phyloP scores from a whole-genome alignment of 1,140 invertebrate genomes.

The Drosophila nigromelanica region DNA sequence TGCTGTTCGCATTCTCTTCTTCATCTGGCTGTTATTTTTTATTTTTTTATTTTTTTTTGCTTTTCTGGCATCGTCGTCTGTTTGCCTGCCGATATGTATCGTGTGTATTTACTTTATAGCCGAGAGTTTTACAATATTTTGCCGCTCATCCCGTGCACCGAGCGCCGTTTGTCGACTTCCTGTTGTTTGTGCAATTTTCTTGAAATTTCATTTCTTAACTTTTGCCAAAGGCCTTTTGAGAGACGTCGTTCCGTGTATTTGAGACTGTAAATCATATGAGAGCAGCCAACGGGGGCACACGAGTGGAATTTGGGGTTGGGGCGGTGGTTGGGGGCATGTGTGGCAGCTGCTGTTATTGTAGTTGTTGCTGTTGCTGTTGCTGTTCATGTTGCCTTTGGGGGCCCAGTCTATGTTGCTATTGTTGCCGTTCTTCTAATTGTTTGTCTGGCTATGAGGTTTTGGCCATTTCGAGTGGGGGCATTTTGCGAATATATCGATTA shows the following conservation, averaged over 20 bases:
- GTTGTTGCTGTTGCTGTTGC: slow-evolving; percentile 31
- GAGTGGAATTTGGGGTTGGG: neutral
- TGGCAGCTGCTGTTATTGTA: slow-evolving; percentile 40
- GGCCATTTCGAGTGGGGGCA: slow-evolving; percentile 2
- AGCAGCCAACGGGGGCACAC: too few species aligned
- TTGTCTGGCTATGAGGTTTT: slow-evolving; percentile 55
- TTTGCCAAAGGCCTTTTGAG: slow-evolving; percentile 64
- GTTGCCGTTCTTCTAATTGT: slow-evolving; percentile 69
- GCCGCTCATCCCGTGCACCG: slow-evolving; percentile 28
- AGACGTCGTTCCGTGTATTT: slow-evolving; percentile 26
- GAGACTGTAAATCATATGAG: slow-evolving; percentile 76
- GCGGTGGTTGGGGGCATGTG: slow-evolving; percentile 40
- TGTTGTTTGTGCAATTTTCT: slow-evolving; percentile 80
- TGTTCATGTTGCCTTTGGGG: slow-evolving; percentile 45
- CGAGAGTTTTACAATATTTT: slow-evolving; percentile 79
- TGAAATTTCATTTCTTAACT: slow-evolving; percentile 82
- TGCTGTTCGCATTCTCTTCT: slow-evolving; percentile 50
- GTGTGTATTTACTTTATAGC: slow-evolving; percentile 75
- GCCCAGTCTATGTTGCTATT: neutral
- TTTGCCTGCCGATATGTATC: slow-evolving; percentile 63
- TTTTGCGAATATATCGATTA: slow-evolving; percentile 62
- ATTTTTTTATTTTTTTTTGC: neutral
- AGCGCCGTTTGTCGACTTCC: slow-evolving; percentile 49
- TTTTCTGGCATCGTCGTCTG: neutral
- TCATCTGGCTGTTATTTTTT: slow-evolving; percentile 1